Base-by-base conservation (phyloP, 1,140 invertebrate genomes). In the Leptinotarsa texana region DNA sequence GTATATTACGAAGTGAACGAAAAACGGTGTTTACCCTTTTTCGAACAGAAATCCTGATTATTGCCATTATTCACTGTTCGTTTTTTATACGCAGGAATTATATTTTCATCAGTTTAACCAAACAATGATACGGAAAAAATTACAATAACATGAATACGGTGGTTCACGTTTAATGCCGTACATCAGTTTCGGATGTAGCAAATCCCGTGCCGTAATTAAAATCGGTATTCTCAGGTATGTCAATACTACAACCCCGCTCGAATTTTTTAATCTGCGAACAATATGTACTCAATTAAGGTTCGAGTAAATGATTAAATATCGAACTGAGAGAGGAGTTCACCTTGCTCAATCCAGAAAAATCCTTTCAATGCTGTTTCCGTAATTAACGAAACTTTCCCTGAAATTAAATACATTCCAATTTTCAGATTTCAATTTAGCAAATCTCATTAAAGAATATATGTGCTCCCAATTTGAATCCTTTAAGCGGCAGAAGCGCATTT, bases 341-440 rank as follows among this genome's bases (percentile, higher is more conserved):
- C 33, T 42, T 42, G 51, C 51, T 57, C 51, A 5, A 57, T 57
- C n/a, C 51, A 57, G 51, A 57, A 57, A 57, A 57, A 57, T 57
- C 51, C 15, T n/a, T 57, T 57, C 51, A 57, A 57, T 57, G 15
- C 51, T 57, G n/a, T 57, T 57, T 15, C 51, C 51, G 51, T 57
- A 57, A 57, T 57, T 57, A 57, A 57, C 51, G 51, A 57, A 57
- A 57, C 51, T 57, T 18, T 13, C 6, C n/a, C 51, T 18, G 51
- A 57, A 57, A 57, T 57, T 57, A 57, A 57, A 57, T 57, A 57
- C 51, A 57, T 57, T 57, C 51, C 51, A 57, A 57, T 57, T 57
- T 57, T 57, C 51, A 4, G 51, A 57, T 57, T 57, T 15, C 51
- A 57, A 57, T 57, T 57, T 57, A 57, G 51, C 6, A 57, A 57